Conservation (phyloP, 2,888 invertebrate genomes). For the Cosmopolites sordidus region DNA sequence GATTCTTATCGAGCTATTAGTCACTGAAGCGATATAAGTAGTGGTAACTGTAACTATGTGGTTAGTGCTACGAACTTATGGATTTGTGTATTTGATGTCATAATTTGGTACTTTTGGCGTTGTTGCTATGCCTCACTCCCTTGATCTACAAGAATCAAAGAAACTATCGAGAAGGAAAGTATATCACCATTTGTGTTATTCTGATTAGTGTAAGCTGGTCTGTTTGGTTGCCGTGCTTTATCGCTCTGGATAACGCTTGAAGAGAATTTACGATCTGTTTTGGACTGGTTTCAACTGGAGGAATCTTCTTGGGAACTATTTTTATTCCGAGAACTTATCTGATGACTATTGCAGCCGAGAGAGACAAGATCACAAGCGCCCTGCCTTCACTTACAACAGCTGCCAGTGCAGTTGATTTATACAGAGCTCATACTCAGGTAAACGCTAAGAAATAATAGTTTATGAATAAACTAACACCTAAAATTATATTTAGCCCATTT, state of each 20-base stretch:
- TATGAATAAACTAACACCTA: too few relatives aligned
- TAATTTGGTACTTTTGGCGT: slow-evolving; percentile 57
- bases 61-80: too few relatives aligned
- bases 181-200: slow-evolving; percentile 54
- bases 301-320: slow-evolving; percentile 59
- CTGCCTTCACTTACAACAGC: slow-evolving; percentile 50
- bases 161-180: slow-evolving; percentile 64
- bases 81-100: slow-evolving; percentile 55
- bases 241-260: slow-evolving; percentile 51
- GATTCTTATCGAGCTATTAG: too few relatives aligned
- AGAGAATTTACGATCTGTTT: slow-evolving; percentile 58
- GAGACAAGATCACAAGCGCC: slow-evolving; percentile 56
- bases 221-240: slow-evolving; percentile 56
- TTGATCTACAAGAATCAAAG: slow-evolving; percentile 61
- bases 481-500: slow-evolving; percentile 55
- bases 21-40: too few relatives aligned
- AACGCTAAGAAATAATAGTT: too few relatives aligned
- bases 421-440: slow-evolving; percentile 45
- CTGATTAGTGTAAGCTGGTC: slow-evolving; percentile 57
- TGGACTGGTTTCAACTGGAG: slow-evolving; percentile 60
- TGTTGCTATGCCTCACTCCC: slow-evolving; percentile 56
- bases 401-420: slow-evolving; percentile 50
- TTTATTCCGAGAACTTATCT: slow-evolving; percentile 66
- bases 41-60: too few relatives aligned
- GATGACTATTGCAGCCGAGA: slow-evolving; percentile 60